Evolutionary conservation across 2,113 vertebrate genomes (phyloP).

Genomic region (Danio rerio): DNA sequence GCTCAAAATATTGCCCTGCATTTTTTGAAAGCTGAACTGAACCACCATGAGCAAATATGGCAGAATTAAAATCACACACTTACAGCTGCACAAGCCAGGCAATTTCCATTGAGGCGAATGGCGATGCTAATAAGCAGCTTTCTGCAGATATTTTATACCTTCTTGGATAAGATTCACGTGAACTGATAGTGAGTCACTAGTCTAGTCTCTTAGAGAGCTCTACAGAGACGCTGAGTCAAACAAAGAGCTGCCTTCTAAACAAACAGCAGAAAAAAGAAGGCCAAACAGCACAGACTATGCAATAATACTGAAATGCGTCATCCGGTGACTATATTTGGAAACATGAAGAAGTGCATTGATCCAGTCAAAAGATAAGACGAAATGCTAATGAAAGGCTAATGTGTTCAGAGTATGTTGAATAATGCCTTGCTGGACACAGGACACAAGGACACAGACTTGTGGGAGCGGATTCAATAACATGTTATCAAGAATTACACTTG

Average conservation of each 20-base stretch:
- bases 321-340: constrained; percentile 36
- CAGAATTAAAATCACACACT: neutral
- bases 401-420: neutral
- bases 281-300: constrained; percentile 5
- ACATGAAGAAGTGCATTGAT: constrained; percentile 19
- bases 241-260: constrained; percentile 3
- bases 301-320: constrained; percentile 11
- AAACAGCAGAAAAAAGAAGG: neutral
- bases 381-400: neutral
- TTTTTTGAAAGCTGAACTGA: too few species aligned
- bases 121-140: neutral
- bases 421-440: neutral
- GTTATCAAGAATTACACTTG: neutral
- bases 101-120: neutral
- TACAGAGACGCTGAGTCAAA: neutral
- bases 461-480: neutral
- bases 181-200: neutral
- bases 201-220: neutral
- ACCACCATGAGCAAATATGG: neutral
- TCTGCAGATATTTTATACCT: constrained; percentile 1
- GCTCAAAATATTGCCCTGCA: too few species aligned
- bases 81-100: neutral
- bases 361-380: neutral
- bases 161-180: constrained; percentile 1
- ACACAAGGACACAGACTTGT: neutral